Conservation (phyloP, 1,140 invertebrate species). For the Ostrea edulis region DNA sequence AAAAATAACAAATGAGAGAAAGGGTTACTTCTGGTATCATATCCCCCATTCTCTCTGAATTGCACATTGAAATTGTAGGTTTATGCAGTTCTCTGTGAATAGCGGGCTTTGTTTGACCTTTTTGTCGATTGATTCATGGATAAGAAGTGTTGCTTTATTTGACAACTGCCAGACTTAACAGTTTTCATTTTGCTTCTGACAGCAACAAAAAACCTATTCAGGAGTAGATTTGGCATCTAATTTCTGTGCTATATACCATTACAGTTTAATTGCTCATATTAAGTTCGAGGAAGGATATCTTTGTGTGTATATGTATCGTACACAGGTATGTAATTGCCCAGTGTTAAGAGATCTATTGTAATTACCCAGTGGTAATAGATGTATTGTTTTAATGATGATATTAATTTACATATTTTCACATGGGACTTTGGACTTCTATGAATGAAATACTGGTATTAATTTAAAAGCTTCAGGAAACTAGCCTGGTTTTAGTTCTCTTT, state of each 20-base stretch:
- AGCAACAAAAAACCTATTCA: conserved; percentile 24
- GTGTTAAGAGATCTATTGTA: not conserved
- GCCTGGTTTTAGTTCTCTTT: not conserved
- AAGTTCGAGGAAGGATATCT: not conserved
- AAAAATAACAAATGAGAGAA: too few species aligned
- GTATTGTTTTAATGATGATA: not conserved
- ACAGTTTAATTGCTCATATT: not conserved
- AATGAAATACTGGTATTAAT: not conserved
- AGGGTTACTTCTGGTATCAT: too few species aligned
- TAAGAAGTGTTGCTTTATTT: conserved; percentile 19
- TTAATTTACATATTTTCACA: conserved; percentile 4
- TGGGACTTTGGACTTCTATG: not conserved
- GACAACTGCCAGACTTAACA: conserved; percentile 26
- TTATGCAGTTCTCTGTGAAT: not conserved
- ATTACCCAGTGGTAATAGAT: not conserved
- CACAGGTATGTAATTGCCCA: not conserved
- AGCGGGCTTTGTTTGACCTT: not conserved
- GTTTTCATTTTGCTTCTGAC: conserved; percentile 5
- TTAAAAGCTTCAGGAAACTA: not conserved
- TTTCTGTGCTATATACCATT: not conserved
- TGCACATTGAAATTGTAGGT: not conserved
- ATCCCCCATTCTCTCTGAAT: too few species aligned
- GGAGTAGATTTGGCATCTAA: conserved; percentile 15
- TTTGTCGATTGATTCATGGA: not conserved
- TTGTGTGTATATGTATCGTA: not conserved